Evolutionary conservation across 2,113 vertebrate genomes (phyloP).

Genomic region (Todiramphus chloris): DNA sequence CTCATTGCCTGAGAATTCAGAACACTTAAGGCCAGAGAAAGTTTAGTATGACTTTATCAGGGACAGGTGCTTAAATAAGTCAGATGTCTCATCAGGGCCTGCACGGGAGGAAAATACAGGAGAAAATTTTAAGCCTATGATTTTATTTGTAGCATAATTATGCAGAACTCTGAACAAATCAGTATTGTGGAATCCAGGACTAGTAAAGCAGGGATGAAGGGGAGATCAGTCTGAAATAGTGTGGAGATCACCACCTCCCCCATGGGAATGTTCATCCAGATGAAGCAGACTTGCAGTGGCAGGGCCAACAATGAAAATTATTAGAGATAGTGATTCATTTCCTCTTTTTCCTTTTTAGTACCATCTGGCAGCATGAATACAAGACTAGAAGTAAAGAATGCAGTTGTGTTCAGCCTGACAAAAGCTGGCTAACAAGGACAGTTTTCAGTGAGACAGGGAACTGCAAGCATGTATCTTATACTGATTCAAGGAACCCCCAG

Average conservation of each 20-base stretch:
- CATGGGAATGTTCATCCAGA: background rate
- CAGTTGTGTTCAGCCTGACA: slow-evolving; percentile 2
- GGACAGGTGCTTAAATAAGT: background rate
- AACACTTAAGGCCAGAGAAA: background rate
- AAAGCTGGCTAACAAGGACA: background rate
- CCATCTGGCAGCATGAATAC: slow-evolving; percentile 6
- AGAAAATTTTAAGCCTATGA: background rate
- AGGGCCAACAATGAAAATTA: slow-evolving; percentile 28
- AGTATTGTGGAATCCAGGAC: background rate
- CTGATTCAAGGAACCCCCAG: background rate
- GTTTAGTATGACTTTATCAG: background rate
- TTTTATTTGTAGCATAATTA: background rate
- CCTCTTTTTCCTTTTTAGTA: background rate
- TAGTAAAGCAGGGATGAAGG: background rate
- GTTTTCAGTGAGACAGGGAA: background rate
- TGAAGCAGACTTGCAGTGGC: background rate
- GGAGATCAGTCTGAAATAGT: background rate
- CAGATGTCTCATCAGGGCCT: background rate
- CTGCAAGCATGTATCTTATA: background rate
- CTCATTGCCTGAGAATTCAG: background rate
- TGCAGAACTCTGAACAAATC: background rate
- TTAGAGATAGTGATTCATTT: slow-evolving; percentile 33
- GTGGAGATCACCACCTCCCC: background rate
- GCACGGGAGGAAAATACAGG: background rate
- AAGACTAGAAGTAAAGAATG: slow-evolving; percentile 15